A percentile compares a stretch with the other conserved stretches of the same genome.
These are phyloP conservation scores for Emydura subglobosa DNA, from an alignment of 2,113 vertebrate genomes.

Conservation along the genomic window DNA sequence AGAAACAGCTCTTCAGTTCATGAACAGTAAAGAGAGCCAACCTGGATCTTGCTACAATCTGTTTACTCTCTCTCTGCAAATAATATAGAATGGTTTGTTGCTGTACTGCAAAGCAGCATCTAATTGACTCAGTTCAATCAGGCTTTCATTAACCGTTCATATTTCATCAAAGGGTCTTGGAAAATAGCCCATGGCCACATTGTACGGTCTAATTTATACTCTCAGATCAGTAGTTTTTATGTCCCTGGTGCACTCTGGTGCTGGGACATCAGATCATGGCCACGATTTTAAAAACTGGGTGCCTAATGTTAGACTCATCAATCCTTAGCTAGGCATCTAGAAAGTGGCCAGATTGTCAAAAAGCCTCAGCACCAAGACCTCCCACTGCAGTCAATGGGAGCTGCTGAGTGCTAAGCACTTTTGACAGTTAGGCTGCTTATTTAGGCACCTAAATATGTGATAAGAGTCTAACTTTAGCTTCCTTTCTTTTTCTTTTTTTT, in stretches of 20 bases:
- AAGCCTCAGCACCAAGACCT: neutral
- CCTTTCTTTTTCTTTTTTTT: neutral
- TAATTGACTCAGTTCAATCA: neutral
- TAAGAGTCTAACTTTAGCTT: neutral
- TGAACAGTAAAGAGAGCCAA: neutral
- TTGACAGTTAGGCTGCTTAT: neutral
- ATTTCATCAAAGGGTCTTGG: neutral
- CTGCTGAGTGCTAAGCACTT: neutral
- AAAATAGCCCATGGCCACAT: neutral
- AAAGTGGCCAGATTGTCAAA: neutral
- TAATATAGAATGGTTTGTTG: neutral
- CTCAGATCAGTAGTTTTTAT: neutral
- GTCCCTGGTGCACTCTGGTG: neutral
- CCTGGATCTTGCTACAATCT: neutral
- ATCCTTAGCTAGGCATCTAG: neutral
- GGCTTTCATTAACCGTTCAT: neutral
- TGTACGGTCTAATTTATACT: neutral
- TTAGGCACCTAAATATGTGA: neutral
- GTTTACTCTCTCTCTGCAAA: neutral
- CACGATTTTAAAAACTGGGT: neutral
- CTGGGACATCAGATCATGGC: neutral
- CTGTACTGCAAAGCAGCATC: neutral
- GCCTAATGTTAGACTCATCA: fast-evolving
- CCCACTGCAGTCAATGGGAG: neutral
- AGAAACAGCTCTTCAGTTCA: neutral